Evolutionary conservation across 2,113 vertebrate species (phyloP).

Genomic region (Gadus chalcogrammus): DNA sequence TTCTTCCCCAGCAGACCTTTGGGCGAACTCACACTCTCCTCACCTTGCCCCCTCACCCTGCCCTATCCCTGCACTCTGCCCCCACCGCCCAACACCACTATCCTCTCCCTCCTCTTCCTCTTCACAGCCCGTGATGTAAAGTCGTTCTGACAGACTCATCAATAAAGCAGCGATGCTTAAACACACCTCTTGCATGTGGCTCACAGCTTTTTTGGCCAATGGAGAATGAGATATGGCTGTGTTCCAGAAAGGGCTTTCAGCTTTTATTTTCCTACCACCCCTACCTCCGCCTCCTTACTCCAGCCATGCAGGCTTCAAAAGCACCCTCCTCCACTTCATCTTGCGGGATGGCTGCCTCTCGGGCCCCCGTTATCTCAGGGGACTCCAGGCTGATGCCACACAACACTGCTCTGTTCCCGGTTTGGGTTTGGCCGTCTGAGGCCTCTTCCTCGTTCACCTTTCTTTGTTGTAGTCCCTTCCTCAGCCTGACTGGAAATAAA

Average conservation of each 20-base stretch:
- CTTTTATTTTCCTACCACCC: neutral
- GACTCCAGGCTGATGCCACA: neutral
- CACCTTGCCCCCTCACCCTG: neutral
- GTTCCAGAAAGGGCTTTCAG: neutral
- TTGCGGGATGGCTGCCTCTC: neutral
- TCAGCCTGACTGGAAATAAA: neutral
- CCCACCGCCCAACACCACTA: neutral
- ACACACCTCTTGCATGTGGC: slow-evolving; percentile 32
- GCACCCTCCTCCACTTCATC: neutral
- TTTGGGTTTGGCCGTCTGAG: too few relatives aligned
- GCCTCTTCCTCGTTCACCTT: too few relatives aligned
- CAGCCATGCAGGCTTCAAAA: neutral
- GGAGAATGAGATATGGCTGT: slow-evolving; percentile 13
- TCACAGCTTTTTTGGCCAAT: slow-evolving; percentile 22
- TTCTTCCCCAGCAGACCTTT: slow-evolving; percentile 21
- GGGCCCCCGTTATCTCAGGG: neutral
- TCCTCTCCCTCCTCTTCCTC: slow-evolving; percentile 15
- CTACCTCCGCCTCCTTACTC: neutral
- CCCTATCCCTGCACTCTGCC: neutral
- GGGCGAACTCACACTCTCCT: neutral
- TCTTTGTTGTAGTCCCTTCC: neutral
- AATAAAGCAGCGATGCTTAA: slow-evolving; percentile 50
- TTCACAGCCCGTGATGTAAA: slow-evolving; percentile 49
- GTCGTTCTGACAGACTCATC: slow-evolving; percentile 58
- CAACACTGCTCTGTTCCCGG: neutral